Evolutionary conservation across 2,888 invertebrate species (phyloP).

Genomic region (Caenorhabditis sinica): DNA sequence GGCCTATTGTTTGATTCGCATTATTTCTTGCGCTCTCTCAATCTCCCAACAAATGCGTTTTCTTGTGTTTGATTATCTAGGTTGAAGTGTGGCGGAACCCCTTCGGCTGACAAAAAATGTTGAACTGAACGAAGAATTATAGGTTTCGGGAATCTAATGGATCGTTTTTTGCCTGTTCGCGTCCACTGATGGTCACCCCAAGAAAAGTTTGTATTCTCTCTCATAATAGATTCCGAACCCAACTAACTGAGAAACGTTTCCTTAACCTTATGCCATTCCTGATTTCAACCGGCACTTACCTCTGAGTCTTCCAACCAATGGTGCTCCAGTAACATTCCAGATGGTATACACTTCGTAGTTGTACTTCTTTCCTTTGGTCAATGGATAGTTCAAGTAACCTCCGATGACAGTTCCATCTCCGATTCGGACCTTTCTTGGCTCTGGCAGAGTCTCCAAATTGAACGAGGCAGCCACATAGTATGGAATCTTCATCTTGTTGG

Average conservation of each 20-base stretch:
- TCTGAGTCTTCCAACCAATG: constrained; percentile 81
- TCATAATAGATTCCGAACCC: no score
- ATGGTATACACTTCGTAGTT: constrained; percentile 83
- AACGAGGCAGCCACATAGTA: constrained; percentile 84
- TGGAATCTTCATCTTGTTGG: constrained; percentile 79
- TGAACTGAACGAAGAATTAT: constrained; percentile 7
- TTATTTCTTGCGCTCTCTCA: constrained; percentile 11
- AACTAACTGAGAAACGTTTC: no score
- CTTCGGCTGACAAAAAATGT: background rate
- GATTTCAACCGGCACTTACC: no score
- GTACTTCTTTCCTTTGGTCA: constrained; percentile 83
- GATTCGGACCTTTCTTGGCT: constrained; percentile 77
- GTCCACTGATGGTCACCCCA: background rate
- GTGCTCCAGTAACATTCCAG: constrained; percentile 82
- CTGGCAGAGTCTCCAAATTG: constrained; percentile 81
- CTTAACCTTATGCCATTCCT: no score
- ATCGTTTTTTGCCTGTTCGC: background rate
- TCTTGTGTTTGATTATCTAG: constrained; percentile 50
- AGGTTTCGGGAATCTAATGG: background rate
- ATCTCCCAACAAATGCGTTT: background rate
- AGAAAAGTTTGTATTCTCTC: background rate
- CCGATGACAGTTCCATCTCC: constrained; percentile 83
- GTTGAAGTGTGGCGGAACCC: constrained; percentile 43
- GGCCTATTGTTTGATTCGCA: constrained; percentile 52
- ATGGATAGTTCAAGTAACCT: constrained; percentile 83